Base-by-base conservation (phyloP, 2,113 vertebrate genomes). In the Aptenodytes patagonicus region DNA sequence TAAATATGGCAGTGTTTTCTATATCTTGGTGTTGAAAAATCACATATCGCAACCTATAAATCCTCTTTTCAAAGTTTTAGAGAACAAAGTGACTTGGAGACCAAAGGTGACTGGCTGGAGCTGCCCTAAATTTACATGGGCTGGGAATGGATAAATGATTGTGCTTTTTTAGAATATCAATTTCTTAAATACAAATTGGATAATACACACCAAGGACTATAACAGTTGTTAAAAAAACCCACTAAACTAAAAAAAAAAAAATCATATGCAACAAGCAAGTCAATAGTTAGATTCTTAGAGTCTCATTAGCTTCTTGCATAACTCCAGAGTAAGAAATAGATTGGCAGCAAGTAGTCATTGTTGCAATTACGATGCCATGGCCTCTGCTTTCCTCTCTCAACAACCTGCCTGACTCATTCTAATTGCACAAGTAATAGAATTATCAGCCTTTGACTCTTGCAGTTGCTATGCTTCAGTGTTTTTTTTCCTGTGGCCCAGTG, bases 191-290 rank as follows among this genome's bases (percentile, higher is more conserved):
- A 34, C 47, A 58, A 78, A 81, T 66, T 32, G 12, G 22, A n/a
- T 77, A 71, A 82, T 24, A 15, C 6, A 52, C 31, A 70, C 21
- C 22, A 75, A 64, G 36, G 46, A 55, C n/a, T 55, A 36, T 1
- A 75, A 44, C 6, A 34, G 9, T 51, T 69, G 9, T 69, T 72
- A 20, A 68, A 72, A 71, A 42, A 52, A 8, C 26, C 36, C 42
- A 42, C 42, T 42, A 29, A 31, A 14, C 6, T 16, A 68, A 57
- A 36, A 8, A 22, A 32, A 44, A 44, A 36, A 12, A 13, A 10
- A 13, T 6, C 10, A 22, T 55, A 32, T 1, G 1, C 10, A 73
- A 72, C 49, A 77, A 54, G 4, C 3, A 0, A 81, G 54, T n/a
- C 18, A 90, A 17, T 25, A 49, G n/a, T 65, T 73, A 62, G 42